phyloP scores from a whole-genome alignment of 2,113 vertebrate genomes.

The Oncorhynchus keta region DNA sequence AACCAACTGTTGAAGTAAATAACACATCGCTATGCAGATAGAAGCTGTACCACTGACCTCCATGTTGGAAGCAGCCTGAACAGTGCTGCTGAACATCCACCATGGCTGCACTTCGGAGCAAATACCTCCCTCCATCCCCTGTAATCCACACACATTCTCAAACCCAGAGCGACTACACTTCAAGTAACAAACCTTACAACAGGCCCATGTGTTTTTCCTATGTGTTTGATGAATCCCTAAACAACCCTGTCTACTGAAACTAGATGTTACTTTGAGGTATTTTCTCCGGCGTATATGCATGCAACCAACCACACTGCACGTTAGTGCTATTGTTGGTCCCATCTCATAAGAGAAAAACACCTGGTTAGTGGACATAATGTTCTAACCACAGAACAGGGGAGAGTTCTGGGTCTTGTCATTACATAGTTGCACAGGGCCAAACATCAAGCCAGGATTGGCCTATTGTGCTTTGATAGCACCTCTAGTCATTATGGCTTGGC shows the following conservation, averaged over 20 bases:
- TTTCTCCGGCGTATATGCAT: neutral
- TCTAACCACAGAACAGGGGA: slow-evolving; percentile 40
- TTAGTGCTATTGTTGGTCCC: neutral
- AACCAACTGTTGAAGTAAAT: slow-evolving; percentile 16
- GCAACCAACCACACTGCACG: neutral
- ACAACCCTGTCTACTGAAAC: neutral
- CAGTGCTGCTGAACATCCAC: neutral
- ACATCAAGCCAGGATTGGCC: slow-evolving; percentile 55
- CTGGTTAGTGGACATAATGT: slow-evolving; percentile 36
- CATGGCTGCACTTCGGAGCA: neutral
- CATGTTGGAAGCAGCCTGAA: neutral
- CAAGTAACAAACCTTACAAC: neutral
- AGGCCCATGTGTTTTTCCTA: neutral
- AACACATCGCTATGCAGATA: slow-evolving; percentile 9
- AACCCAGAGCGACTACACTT: neutral
- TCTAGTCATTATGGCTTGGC: slow-evolving; percentile 64
- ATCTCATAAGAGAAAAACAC: slow-evolving; percentile 38
- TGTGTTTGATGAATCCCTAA: neutral
- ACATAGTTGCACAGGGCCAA: slow-evolving; percentile 54
- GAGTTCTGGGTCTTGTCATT: slow-evolving; percentile 36
- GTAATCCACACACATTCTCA: neutral
- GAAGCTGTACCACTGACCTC: slow-evolving; percentile 1
- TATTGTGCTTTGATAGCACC: slow-evolving; percentile 69
- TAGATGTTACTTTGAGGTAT: neutral
- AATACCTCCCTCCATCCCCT: neutral